Percentiles rank a stretch among this genome's conserved stretches.
Conservation (phyloP, 2,113 vertebrate species). For the Trogon melanurus region DNA sequence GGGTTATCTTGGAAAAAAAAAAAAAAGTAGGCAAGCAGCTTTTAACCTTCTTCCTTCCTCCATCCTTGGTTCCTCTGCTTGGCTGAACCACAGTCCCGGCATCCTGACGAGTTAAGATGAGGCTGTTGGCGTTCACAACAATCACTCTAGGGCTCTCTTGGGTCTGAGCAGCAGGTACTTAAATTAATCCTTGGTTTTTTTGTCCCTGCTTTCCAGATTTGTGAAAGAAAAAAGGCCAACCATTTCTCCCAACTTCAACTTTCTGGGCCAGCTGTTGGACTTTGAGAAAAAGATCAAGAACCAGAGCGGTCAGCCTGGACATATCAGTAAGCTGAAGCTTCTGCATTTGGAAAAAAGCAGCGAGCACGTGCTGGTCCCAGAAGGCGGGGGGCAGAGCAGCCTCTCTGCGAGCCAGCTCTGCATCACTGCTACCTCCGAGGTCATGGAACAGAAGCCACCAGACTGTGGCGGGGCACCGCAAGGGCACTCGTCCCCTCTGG, state of each 20-base stretch:
- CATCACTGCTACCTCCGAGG: conserved; percentile 48
- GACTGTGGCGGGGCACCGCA: conserved; percentile 33
- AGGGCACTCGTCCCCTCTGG: background rate
- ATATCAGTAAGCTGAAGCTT: conserved; percentile 74
- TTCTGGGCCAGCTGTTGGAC: conserved; percentile 87
- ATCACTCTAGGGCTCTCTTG: background rate
- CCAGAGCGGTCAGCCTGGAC: conserved; percentile 52
- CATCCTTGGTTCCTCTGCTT: background rate
- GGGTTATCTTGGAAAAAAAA: background rate
- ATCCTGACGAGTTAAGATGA: background rate
- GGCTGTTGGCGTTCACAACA: background rate
- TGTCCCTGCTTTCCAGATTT: conserved; percentile 67
- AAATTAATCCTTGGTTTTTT: background rate
- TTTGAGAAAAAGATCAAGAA: conserved; percentile 94
- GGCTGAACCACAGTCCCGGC: background rate
- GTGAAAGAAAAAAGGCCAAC: conserved; percentile 87
- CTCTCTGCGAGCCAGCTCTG: conserved; percentile 25
- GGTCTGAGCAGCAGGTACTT: background rate
- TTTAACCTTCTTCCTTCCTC: background rate
- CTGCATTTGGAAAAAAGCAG: conserved; percentile 73
- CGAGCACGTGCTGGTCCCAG: background rate
- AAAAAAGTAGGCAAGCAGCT: background rate
- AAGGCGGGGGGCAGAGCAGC: conserved; percentile 30
- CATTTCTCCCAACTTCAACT: conserved; percentile 87
- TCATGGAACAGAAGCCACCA: background rate